Base-by-base conservation (phyloP, 2,797 vertebrate species). In the Carcharodon carcharias region DNA sequence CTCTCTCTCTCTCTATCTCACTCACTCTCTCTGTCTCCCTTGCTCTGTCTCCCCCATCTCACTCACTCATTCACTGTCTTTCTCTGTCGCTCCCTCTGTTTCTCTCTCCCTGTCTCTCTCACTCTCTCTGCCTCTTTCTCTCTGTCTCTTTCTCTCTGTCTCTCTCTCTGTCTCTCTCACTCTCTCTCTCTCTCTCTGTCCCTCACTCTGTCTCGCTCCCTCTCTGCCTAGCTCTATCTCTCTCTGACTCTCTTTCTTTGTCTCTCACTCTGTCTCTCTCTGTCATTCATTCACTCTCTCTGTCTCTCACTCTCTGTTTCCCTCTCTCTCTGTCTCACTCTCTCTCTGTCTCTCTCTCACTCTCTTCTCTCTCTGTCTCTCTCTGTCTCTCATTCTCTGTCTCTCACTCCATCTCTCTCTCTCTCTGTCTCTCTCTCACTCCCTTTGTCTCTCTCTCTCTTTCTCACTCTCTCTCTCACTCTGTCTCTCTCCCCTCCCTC, bases 361-460 rank as follows among this genome's bases (percentile, higher is more conserved):
- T 16, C 65, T 63, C 61, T 63, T 16, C 16, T 21, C 11, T 21
- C 65, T 21, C 65, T 1, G 0, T 3, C 65, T 21, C 65, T 21
- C 1, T 67, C 65, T 67, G 11, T 67, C 65, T 67, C 65, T 67
- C 65, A 16, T 65, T 14, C 65, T 14, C 65, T 21, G 14, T 21
- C 16, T 21, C 65, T 21, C n/a, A n/a, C n/a, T n/a, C n/a, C n/a
- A n/a, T n/a, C 3, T 16, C 65, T 18, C 65, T 21, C 65, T 67
- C 14, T 77, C 31, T n/a, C 73, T 31, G 7, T 31, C 69, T 9
- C 28, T 69, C 67, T 28, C 23, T 7, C 67, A 1, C 31, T 9
- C 11, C 9, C 31, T n/a, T 54, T 96, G 16, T 73, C 97, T 97
- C 97, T 97, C 97, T 67, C 7, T 8, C 26, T 94, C 40, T 91